Evolutionary conservation across 2,888 invertebrate genomes (phyloP), one percentile per base, ranked within the genome.

Genomic region (Agapostemon virescens): DNA sequence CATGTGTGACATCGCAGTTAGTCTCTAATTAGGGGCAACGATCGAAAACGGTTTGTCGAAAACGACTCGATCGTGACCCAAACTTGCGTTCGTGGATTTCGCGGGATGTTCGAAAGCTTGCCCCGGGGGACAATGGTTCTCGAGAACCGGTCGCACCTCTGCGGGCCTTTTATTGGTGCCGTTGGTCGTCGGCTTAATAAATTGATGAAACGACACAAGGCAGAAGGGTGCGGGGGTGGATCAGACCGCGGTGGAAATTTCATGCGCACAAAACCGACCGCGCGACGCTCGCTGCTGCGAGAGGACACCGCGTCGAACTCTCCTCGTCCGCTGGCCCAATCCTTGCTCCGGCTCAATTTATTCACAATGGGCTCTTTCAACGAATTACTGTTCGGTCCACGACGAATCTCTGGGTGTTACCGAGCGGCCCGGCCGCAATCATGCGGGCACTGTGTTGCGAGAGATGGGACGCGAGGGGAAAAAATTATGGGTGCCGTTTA

Each of bases 311-410:
- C 70, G 76, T 58, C 61, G 67, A 49, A 61, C 72, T n/a, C 42
- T 52, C 45, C 64, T 33, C 69, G 63, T 23, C 72, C 64, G 77
- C 77, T 58, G 45, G 84, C 86, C 79, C 84, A 87, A 87, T 89
- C 88, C 89, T 89, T 89, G 88, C 88, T 86, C 88, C 87, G 88
- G 85, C 89, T 91, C 91, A 92, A 92, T 92, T 91, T 89, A 90
- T 91, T 89, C 87, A 92, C 92, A 92, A 92, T 92, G 88, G 89
- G 83, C 90, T 89, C 91, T 91, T 92, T 92, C 89, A 92, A 90
- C 89, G 86, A 89, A 89, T 86, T 86, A 87, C 83, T 77, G 66
- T 85, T 70, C 72, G 83, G 76, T 83, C 77, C 86, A 85, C 81
- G 73, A 82, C 83, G 82, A 78, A 80, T 84, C 83, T 83, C 79